phyloP scores from a whole-genome alignment of 2,888 invertebrate genomes.

The Pyrgus malvae region DNA sequence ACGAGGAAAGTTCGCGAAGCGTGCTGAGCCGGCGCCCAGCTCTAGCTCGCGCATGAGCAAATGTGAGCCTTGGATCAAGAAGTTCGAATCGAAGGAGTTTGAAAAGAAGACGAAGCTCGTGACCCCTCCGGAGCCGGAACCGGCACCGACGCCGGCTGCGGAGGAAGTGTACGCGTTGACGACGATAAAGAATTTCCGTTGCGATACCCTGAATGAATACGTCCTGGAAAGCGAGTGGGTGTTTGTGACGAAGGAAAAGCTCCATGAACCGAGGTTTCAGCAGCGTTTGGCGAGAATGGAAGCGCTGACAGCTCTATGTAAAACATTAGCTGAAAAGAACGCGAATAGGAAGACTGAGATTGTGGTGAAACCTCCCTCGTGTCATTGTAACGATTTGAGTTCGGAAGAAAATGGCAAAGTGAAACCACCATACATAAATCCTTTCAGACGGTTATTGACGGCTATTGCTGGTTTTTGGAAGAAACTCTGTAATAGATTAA shows the following conservation, averaged over 20 bases:
- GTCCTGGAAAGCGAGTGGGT: conserved; percentile 71
- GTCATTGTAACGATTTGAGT: conserved; percentile 55
- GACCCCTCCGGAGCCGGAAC: conserved; percentile 18
- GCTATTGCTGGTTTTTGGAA: conserved; percentile 37
- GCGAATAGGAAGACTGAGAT: conserved; percentile 46
- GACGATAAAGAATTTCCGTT: conserved; percentile 63
- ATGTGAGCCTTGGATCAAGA: conserved; percentile 39
- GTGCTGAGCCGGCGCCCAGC: conserved; percentile 39
- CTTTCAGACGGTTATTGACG: conserved; percentile 43
- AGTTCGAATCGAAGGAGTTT: conserved; percentile 39
- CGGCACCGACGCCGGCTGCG: conserved; percentile 35
- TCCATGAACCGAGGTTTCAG: conserved; percentile 63
- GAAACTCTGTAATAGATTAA: conserved; percentile 44
- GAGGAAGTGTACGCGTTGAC: conserved; percentile 63
- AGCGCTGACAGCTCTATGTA: conserved; percentile 54
- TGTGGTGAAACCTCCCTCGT: conserved; percentile 56
- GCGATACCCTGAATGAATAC: conserved; percentile 57
- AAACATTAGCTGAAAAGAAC: conserved; percentile 47
- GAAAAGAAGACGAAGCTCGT: conserved; percentile 15
- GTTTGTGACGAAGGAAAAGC: conserved; percentile 53
- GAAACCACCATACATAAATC: conserved; percentile 37
- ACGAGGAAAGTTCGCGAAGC: conserved; percentile 78
- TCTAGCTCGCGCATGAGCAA: conserved; percentile 35
- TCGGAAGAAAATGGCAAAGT: conserved; percentile 37
- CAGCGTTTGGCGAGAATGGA: conserved; percentile 51